Evolutionary conservation across 2,797 vertebrate species (phyloP), one percentile per base, ranked within the genome.

Genomic region (Enteromius thamalakanensis): DNA sequence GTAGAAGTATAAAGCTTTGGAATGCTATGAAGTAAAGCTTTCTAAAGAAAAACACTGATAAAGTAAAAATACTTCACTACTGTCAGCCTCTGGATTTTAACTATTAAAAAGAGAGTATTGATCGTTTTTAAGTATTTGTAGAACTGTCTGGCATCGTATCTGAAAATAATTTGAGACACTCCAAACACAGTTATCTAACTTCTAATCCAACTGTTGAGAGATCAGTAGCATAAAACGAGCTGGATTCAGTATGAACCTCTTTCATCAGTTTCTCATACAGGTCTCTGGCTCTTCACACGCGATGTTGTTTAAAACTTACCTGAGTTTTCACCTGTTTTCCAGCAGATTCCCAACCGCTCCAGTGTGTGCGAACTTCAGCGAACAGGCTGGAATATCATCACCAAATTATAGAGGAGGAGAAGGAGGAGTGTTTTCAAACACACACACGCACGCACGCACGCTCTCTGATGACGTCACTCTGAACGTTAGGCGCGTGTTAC

Each of bases 281-380:
- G 47, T 12, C 23, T 26, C 1, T 26, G 58, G 11, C 23, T 40
- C 67, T 67, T 37, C 2, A 67, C 32, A 2, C 32, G 2, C 32
- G 6, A 26, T 10, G 7, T 4, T 32, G 17, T 72, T 34, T 74
- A 74, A 74, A n/a, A 34, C 29, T 26, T 26, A 79, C 77, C 64
- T 69, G 77, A 53, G 32, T 8, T 69, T 32, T 37, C 21, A 19
- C 19, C 62, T 40, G 29, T 53, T 79, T 68, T 51, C 65, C 78
- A 29, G 34, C 21, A 17, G 64, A 53, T 68, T 79, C 14, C 60
- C 32, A 7, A 11, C 53, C n/a, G 19, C 17, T 78, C 60, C 26
- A 3, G 62, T 15, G 23, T 21, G 55, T 3, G 32, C 9, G 10
- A 14, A 14, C 47, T 26, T 53, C 29, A 26, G n/a, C 5, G 12